Evolutionary conservation across 2,113 vertebrate genomes (phyloP).

Genomic region (Cephalopterus ornatus): DNA sequence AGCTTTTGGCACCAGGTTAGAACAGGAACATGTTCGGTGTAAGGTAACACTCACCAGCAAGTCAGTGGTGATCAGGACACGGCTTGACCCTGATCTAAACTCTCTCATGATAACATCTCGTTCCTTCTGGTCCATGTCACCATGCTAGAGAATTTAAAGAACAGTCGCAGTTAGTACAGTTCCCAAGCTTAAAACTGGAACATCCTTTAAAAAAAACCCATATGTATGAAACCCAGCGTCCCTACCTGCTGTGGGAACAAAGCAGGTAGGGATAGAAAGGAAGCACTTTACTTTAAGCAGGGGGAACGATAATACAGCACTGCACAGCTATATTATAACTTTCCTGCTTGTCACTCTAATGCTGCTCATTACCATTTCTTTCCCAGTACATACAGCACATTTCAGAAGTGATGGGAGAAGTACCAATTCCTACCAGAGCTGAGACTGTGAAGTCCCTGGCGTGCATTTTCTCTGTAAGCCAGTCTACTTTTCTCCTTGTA

Average conservation of each 20-base stretch:
- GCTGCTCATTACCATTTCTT: fast-evolving
- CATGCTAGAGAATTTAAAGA: constrained; percentile 77
- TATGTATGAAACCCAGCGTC: constrained; percentile 80
- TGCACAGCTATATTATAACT: constrained; percentile 75
- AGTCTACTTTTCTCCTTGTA: constrained; percentile 98
- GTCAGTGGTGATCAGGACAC: constrained; percentile 97
- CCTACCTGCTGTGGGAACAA: constrained; percentile 63
- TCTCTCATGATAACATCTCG: constrained; percentile 98
- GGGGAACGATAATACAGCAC: constrained; percentile 83
- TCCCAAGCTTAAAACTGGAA: fast-evolving
- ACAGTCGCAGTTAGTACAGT: neutral
- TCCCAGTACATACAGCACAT: fast-evolving
- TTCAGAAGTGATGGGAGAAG: fast-evolving
- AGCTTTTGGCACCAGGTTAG: constrained; percentile 61
- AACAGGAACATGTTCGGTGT: fast-evolving
- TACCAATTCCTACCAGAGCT: constrained; percentile 83
- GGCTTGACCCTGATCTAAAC: constrained; percentile 93
- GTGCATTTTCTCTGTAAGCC: constrained; percentile 99
- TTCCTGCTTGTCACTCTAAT: constrained; percentile 49
- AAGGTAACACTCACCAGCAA: constrained; percentile 83
- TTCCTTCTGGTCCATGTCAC: constrained; percentile 99
- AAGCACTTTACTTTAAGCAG: constrained; percentile 74
- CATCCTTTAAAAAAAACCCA: fast-evolving
- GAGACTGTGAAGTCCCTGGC: constrained; percentile 96
- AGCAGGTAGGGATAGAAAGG: constrained; percentile 75